phyloP scores from a whole-genome alignment of 2,113 vertebrate species.

The Rhinoptilus africanus region DNA sequence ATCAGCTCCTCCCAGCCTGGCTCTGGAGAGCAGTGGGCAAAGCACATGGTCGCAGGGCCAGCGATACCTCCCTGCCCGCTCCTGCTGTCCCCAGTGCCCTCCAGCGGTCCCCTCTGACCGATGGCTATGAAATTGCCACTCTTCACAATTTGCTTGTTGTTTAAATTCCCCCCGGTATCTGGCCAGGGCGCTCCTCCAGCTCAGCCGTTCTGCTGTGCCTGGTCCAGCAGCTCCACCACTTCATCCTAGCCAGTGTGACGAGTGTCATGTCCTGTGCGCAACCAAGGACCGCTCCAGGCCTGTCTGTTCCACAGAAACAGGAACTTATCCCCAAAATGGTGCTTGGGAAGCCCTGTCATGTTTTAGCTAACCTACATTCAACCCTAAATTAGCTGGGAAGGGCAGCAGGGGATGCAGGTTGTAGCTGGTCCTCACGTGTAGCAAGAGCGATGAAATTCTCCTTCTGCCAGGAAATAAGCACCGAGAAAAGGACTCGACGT shows the following conservation, averaged over 20 bases:
- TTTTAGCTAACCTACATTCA: background rate
- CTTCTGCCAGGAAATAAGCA: background rate
- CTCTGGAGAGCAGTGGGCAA: background rate
- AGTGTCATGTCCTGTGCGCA: background rate
- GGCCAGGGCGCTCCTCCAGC: too few relatives aligned
- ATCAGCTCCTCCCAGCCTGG: background rate
- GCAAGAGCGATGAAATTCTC: background rate
- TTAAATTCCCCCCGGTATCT: background rate
- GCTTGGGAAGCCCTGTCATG: background rate
- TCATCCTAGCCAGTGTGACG: fast-evolving
- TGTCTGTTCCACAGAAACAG: background rate
- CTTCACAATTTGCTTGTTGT: background rate
- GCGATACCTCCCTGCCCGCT: background rate
- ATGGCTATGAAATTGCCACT: background rate
- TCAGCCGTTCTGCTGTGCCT: background rate
- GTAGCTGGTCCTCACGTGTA: fast-evolving
- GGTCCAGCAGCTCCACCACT: background rate
- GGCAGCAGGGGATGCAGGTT: background rate
- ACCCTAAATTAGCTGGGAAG: background rate
- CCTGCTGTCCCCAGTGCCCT: background rate
- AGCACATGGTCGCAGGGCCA: background rate
- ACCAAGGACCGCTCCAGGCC: background rate
- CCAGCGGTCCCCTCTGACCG: fast-evolving
- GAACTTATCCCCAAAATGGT: background rate
- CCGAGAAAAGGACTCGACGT: background rate